A percentile compares a stretch with the other conserved stretches of the same genome.
These are phyloP conservation scores for Anguilla anguilla DNA, from an alignment of 2,797 vertebrate genomes.

Conservation along the genomic window DNA sequence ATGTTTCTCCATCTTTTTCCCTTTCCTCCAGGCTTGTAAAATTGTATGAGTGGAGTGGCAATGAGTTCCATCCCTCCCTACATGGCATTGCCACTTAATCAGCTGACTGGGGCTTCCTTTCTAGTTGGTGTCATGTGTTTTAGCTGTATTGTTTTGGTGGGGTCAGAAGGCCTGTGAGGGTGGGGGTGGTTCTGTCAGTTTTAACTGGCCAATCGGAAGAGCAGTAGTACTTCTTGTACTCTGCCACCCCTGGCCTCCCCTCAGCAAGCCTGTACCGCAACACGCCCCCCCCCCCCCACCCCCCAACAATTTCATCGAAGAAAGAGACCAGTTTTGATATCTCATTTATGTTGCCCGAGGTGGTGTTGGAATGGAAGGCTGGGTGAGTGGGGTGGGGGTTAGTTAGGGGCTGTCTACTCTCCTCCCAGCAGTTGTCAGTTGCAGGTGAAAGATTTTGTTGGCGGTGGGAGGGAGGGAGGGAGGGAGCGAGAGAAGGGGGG, in stretches of 20 bases:
- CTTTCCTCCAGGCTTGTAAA: neutral
- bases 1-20: constrained; percentile 46
- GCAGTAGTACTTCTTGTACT: too few relatives aligned
- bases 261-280: constrained; percentile 63
- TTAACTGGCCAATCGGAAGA: constrained; percentile 64
- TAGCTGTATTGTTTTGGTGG: neutral
- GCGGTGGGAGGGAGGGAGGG: neutral
- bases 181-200: constrained; percentile 57
- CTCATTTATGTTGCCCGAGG: constrained; percentile 57
- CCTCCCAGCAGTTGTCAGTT: neutral
- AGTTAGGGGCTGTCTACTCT: neutral
- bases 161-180: constrained; percentile 67
- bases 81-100: neutral
- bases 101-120: neutral
- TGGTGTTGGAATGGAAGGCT: constrained; percentile 28
- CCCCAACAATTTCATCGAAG: constrained; percentile 50
- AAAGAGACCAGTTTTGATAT: constrained; percentile 60
- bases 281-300: constrained; percentile 24
- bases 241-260: constrained; percentile 54
- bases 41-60: neutral
- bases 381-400: neutral
- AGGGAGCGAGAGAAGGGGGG: neutral
- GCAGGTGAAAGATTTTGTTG: neutral
- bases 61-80: neutral
- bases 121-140: neutral